Evolutionary conservation across 2,888 invertebrate genomes (phyloP).

Genomic region (Tipula vernalis): DNA sequence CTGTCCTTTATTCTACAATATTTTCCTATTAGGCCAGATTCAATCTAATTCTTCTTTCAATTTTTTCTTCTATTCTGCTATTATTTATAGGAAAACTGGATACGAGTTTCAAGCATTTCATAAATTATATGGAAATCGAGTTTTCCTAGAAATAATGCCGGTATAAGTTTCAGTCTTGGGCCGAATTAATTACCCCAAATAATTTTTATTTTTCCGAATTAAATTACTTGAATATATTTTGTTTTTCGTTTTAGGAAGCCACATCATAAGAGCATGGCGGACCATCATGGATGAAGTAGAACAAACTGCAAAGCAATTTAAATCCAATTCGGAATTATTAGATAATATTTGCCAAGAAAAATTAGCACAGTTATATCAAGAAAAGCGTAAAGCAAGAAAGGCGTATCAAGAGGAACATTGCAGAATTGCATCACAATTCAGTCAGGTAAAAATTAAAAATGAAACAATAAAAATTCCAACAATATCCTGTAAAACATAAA

Average conservation of each 20-base stretch:
- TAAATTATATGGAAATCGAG: too few species aligned
- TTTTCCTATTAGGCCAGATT: too few species aligned
- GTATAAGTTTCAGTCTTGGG: too few species aligned
- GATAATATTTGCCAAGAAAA: slow-evolving; percentile 73
- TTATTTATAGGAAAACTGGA: too few species aligned
- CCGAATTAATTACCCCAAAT: too few species aligned
- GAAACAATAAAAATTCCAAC: not conserved
- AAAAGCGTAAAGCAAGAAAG: slow-evolving; percentile 76
- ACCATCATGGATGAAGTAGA: slow-evolving; percentile 84
- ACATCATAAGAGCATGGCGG: slow-evolving; percentile 63
- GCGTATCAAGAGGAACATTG: slow-evolving; percentile 80
- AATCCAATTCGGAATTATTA: slow-evolving; percentile 73
- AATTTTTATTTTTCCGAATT: slow-evolving; percentile 12
- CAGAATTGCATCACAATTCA: slow-evolving; percentile 67
- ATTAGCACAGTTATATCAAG: slow-evolving; percentile 65
- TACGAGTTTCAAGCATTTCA: too few species aligned
- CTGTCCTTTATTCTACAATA: too few species aligned
- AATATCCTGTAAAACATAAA: not conserved
- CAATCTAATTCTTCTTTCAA: too few species aligned
- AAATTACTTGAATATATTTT: not conserved
- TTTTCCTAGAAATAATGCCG: too few species aligned
- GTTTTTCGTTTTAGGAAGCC: slow-evolving; percentile 40
- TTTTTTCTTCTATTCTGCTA: too few species aligned
- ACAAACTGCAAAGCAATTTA: slow-evolving; percentile 66
- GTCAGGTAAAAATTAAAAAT: slow-evolving; percentile 46